These are phyloP conservation scores for Aspidiotus rigidus DNA, from an alignment of 2,888 invertebrate species.

Conservation along the genomic window DNA sequence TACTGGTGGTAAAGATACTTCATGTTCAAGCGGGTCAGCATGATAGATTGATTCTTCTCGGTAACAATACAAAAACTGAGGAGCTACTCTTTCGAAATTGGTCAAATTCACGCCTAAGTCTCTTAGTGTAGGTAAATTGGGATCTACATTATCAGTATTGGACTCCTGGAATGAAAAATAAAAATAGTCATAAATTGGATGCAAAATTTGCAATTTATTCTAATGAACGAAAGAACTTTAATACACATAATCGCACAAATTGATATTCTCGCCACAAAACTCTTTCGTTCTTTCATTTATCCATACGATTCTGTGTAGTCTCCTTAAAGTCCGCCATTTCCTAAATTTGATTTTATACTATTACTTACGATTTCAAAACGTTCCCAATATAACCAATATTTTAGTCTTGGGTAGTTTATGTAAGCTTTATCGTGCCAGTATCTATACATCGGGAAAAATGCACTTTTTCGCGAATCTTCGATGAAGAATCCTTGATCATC, in stretches of 20 bases:
- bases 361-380: constrained; percentile 62
- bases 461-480: constrained; percentile 45
- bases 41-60: background rate
- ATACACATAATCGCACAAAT: too few species aligned
- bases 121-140: constrained; percentile 65
- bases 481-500: background rate
- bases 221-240: too few species aligned
- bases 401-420: background rate
- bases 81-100: constrained; percentile 56
- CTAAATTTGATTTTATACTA: background rate
- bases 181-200: too few species aligned
- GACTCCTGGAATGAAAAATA: constrained; percentile 57
- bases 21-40: too few species aligned
- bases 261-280: too few species aligned
- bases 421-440: constrained; percentile 47
- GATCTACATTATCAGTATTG: constrained; percentile 57
- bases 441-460: constrained; percentile 61
- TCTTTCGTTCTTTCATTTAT: too few species aligned
- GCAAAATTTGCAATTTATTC: too few species aligned
- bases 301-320: too few species aligned
- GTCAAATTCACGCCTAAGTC: constrained; percentile 76
- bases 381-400: constrained; percentile 50
- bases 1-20: background rate
- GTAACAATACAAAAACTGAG: background rate
- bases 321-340: background rate